Percentiles rank a stretch among this genome's conserved stretches.
Conservation (phyloP, 30 jellyfish, hydroid and myxozoan species). For the Cassiopea xamachana region DNA sequence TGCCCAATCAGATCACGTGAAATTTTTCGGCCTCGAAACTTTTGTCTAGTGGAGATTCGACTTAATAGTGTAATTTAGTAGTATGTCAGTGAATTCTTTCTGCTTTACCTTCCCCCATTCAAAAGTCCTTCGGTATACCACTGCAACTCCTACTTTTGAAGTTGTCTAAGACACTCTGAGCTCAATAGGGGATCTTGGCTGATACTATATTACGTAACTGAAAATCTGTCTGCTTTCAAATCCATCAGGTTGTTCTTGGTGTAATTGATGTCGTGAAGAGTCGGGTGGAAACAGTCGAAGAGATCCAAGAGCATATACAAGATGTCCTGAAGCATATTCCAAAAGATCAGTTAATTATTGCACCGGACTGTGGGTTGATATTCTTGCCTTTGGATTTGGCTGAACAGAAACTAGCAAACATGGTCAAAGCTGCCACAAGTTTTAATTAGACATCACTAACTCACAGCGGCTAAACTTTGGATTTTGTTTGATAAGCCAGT, state of each 20-base stretch:
- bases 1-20: too few species aligned
- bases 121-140: too few species aligned
- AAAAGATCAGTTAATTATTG: slow-evolving; percentile 65
- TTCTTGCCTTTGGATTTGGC: slow-evolving; percentile 69
- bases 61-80: too few species aligned
- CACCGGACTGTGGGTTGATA: slow-evolving; percentile 88
- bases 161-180: neutral
- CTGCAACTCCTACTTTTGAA: neutral
- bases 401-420: slow-evolving; percentile 64
- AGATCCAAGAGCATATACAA: slow-evolving; percentile 71
- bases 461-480: too few species aligned
- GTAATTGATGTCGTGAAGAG: slow-evolving; percentile 85
- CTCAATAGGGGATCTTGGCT: neutral
- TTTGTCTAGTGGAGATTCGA: too few species aligned
- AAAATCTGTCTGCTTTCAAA: neutral
- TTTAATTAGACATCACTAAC: neutral
- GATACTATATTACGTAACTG: neutral
- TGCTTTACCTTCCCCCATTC: too few species aligned
- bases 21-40: too few species aligned
- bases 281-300: slow-evolving; percentile 83
- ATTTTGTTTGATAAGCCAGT: too few species aligned
- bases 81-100: too few species aligned
- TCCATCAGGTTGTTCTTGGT: slow-evolving; percentile 76
- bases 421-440: slow-evolving; percentile 78
- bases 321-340: slow-evolving; percentile 79